phyloP scores from a whole-genome alignment of 2,888 invertebrate genomes.

The Eristalis pertinax region DNA sequence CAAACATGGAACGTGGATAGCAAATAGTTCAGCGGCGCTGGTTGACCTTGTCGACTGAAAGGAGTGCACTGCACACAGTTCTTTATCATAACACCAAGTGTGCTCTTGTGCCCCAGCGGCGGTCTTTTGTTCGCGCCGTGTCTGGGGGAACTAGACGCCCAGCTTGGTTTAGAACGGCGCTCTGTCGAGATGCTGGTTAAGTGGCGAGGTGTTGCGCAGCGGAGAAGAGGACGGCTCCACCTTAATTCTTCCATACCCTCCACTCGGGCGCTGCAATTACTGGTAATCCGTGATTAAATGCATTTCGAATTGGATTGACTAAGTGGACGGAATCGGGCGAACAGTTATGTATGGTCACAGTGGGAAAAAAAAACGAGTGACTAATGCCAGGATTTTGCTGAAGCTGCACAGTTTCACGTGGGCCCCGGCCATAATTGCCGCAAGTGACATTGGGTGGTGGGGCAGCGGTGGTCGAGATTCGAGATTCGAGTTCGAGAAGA shows the following conservation, averaged over 20 bases:
- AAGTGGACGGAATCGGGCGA: slow-evolving; percentile 29
- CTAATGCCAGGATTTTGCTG: slow-evolving; percentile 41
- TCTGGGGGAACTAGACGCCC: slow-evolving; percentile 36
- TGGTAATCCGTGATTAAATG: slow-evolving; percentile 26
- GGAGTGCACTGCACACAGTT: slow-evolving; percentile 53
- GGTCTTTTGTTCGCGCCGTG: slow-evolving; percentile 17
- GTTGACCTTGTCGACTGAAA: slow-evolving; percentile 67
- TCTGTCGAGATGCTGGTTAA: slow-evolving; percentile 57
- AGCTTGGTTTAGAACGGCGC: slow-evolving; percentile 40
- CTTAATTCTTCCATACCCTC: slow-evolving; percentile 41
- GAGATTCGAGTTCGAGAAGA: neutral
- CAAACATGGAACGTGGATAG: slow-evolving; percentile 28
- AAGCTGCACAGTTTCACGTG: slow-evolving; percentile 9
- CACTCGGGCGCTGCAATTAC: neutral
- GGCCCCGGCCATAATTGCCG: neutral
- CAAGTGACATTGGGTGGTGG: slow-evolving; percentile 27
- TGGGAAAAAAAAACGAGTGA: slow-evolving; percentile 20
- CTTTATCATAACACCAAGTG: slow-evolving; percentile 46
- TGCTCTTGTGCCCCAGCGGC: neutral
- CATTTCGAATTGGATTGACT: slow-evolving; percentile 30
- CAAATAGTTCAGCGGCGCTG: slow-evolving; percentile 25
- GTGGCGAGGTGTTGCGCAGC: slow-evolving; percentile 49
- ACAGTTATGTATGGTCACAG: slow-evolving; percentile 13
- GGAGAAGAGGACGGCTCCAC: slow-evolving; percentile 50
- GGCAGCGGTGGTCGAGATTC: neutral